phyloP scores from a whole-genome alignment of 2,113 vertebrate genomes.

The Phrynosoma blainvillii region DNA sequence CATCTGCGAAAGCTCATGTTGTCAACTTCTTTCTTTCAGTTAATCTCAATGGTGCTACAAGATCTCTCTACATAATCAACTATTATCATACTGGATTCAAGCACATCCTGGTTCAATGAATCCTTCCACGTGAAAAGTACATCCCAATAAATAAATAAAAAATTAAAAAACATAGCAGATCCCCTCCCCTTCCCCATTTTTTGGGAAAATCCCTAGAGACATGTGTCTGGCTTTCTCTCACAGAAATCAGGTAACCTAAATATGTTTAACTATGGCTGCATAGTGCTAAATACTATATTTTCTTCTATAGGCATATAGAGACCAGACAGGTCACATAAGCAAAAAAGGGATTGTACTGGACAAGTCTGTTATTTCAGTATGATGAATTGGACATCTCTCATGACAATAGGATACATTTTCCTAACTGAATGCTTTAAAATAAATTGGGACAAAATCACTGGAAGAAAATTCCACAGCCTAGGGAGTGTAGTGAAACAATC shows the following conservation, averaged over 20 bases:
- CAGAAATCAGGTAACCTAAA: not conserved
- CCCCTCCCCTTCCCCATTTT: not conserved
- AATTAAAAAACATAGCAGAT: not conserved
- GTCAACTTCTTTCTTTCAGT: too few species aligned
- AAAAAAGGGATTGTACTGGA: not conserved
- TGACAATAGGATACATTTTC: not conserved
- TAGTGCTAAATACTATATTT: not conserved
- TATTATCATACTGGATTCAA: not conserved
- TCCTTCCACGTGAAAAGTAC: not conserved
- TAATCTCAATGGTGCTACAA: too few species aligned
- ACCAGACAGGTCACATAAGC: not conserved
- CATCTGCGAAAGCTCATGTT: too few species aligned
- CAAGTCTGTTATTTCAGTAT: not conserved
- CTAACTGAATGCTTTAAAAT: conserved; percentile 22
- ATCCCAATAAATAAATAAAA: not conserved
- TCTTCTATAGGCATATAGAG: not conserved
- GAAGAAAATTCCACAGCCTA: not conserved
- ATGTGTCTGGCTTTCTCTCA: not conserved
- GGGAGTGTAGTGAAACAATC: not conserved
- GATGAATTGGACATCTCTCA: not conserved
- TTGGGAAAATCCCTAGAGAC: not conserved
- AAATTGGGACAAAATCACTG: not conserved
- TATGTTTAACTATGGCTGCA: not conserved
- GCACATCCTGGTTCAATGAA: not conserved
- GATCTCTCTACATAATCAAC: too few species aligned